Evolutionary conservation across 1,140 invertebrate genomes (phyloP), one percentile per base, ranked within the genome.

Genomic region (Stegodyphus mimosarum): DNA sequence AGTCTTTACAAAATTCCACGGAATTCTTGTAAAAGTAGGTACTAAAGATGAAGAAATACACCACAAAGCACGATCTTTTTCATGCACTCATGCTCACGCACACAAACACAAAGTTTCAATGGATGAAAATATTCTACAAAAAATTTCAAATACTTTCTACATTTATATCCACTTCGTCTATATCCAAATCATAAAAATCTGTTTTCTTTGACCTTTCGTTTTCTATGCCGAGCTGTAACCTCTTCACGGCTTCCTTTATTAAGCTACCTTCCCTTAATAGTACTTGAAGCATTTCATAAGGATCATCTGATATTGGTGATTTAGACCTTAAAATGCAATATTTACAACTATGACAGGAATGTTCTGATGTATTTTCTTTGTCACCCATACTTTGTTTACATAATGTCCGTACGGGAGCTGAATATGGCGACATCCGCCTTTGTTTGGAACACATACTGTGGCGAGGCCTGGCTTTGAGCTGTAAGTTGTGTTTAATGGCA

Each of bases 221-320:
- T 55, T 90, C 90, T 72, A 92, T 89, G 73, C 92, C 92, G 63
- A 91, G 89, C 88, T 93, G 93, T 13, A 95, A 89, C 88, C 94
- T 91, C 79, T 93, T 92, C 5, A 94, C 94, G 6, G 94, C 94
- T 89, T 94, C 94, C 88, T 93, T 94, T 60, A 94, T 94, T n/a
- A 94, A 90, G 83, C 92, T 93, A 66, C 94, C 93, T 83, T 93
- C 92, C 63, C 92, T 90, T 17, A 94, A 89, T 18, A 94, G 88
- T 80, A 92, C 93, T 87, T 94, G 93, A 48, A 94, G 90, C 73
- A 94, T 89, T 89, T 94, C 93, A 89, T 94, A 94, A 0, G 94
- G 93, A 88, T 94, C 93, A 55, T 94, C 92, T 70, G 90, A 89
- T 5, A 50, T 83, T 49, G 79, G 72, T 79, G 80, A 50, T 69